Percentiles rank a stretch among this genome's conserved stretches.
Conservation (phyloP, 2,113 vertebrate species). For the Bubo blakistoni region DNA sequence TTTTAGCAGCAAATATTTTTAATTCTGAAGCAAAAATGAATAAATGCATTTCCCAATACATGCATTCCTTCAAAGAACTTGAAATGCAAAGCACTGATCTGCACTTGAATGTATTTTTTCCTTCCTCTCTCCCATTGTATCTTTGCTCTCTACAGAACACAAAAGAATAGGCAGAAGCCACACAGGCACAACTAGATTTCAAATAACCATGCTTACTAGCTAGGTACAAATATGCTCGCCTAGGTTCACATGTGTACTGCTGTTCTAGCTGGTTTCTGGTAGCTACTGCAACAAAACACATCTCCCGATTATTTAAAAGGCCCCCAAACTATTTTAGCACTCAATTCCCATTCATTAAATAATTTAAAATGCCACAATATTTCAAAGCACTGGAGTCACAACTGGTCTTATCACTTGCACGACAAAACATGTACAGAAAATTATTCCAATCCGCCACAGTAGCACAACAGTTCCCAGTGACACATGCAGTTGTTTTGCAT, state of each 20-base stretch:
- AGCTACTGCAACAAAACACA: not conserved
- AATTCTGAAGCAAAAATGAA: slow-evolving; percentile 10
- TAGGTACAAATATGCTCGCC: not conserved
- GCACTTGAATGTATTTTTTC: not conserved
- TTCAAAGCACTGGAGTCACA: not conserved
- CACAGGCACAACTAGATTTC: not conserved
- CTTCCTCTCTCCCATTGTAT: not conserved
- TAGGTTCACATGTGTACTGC: not conserved
- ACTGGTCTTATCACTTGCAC: not conserved
- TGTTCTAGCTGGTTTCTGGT: not conserved
- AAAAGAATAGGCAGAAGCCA: not conserved
- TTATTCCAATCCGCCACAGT: not conserved
- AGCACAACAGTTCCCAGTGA: not conserved
- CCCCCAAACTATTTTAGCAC: not conserved
- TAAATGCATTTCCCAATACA: not conserved
- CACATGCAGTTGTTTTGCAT: not conserved
- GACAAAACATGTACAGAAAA: not conserved
- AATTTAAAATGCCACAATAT: not conserved
- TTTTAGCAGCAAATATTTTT: slow-evolving; percentile 34
- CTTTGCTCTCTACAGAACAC: not conserved
- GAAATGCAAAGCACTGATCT: not conserved
- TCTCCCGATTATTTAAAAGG: not conserved
- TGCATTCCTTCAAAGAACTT: not conserved
- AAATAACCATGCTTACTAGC: not conserved
- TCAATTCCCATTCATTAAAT: not conserved